phyloP scores from a whole-genome alignment of 2,113 vertebrate genomes.

The Seriola aureovittata region DNA sequence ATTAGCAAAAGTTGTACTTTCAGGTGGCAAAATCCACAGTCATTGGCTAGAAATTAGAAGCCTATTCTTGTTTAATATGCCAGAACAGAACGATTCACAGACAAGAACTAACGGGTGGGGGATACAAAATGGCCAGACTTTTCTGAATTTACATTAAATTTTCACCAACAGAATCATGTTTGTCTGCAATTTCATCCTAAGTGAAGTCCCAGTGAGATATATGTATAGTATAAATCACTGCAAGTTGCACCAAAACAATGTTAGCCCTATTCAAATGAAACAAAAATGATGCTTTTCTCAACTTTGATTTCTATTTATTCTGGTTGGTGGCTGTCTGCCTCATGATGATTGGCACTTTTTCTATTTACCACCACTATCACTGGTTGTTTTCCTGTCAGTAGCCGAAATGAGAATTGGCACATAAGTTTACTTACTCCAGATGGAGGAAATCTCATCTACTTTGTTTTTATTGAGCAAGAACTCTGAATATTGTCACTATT shows the following conservation, averaged over 20 bases:
- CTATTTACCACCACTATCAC: conserved; percentile 34
- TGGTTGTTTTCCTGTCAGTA: conserved; percentile 31
- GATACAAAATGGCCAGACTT: background rate
- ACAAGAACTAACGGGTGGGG: background rate
- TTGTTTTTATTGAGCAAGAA: conserved; percentile 42
- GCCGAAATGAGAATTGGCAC: conserved; percentile 39
- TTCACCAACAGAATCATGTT: no score
- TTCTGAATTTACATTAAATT: no score
- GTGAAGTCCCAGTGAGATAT: background rate
- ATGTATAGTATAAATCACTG: background rate
- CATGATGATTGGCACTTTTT: conserved; percentile 55
- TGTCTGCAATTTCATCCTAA: background rate
- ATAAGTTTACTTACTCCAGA: conserved; percentile 47
- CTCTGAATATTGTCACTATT: conserved; percentile 16
- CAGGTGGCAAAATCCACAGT: no score
- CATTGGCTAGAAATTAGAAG: no score
- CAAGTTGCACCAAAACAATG: background rate
- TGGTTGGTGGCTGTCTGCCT: conserved; percentile 18
- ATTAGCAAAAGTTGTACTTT: no score
- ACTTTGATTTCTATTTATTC: conserved; percentile 17
- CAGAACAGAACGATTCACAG: background rate
- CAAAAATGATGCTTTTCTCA: conserved; percentile 11
- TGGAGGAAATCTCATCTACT: conserved; percentile 57
- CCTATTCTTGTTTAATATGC: no score
- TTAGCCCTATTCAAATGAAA: conserved; percentile 1